Base-by-base conservation (phyloP, 2,113 vertebrate genomes). In the Polypterus bichir region DNA sequence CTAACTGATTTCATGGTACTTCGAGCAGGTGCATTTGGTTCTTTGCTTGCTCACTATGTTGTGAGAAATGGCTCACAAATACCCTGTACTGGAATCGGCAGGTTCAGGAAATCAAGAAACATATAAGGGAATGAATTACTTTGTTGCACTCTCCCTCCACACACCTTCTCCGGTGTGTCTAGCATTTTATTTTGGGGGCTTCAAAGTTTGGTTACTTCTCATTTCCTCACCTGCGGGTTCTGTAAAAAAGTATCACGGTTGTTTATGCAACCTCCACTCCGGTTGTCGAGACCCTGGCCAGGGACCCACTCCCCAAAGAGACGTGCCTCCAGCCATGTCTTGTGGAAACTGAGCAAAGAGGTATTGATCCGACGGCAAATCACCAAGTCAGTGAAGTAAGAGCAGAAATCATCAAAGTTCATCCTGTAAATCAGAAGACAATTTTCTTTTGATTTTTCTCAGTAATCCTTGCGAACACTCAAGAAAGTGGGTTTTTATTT, bases 261-360 rank as follows among this genome's bases (percentile, higher is more conserved):
- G 71, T 89, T 89, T 66, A 88, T 81, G 63, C 88, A 91, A 44
- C 88, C 88, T 48, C 88, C 88, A 64, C 84, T 87, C 44, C 83
- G 78, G 71, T 84, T 85, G 67, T 2, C 58, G 11, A 54, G 57
- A 68, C 49, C 61, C 59, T 1, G 11, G 47, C 59, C 62, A 9
- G 5, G 63, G 49, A 60, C 57, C 88, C 88, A 90, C 56, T 81
- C 73, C 9, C 85, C 83, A 0, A 68, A 70, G 60, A 74, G 65
- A 5, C 66, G 69, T 4, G 67, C 79, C 61, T 90, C 87, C 62
- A 62, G 77, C 88, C 87, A 88, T 54, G 78, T 79, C 4, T 74
- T 71, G 49, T 70, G 70, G 4, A 74, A 74, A 79, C 83, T 85
- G 59, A 86, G 70, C 59, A 78, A 62, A 48, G 76, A 47, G 44